Evolutionary conservation across 2,113 vertebrate genomes (phyloP), one percentile per base, ranked within the genome.

Genomic region (Menura novaehollandiae): DNA sequence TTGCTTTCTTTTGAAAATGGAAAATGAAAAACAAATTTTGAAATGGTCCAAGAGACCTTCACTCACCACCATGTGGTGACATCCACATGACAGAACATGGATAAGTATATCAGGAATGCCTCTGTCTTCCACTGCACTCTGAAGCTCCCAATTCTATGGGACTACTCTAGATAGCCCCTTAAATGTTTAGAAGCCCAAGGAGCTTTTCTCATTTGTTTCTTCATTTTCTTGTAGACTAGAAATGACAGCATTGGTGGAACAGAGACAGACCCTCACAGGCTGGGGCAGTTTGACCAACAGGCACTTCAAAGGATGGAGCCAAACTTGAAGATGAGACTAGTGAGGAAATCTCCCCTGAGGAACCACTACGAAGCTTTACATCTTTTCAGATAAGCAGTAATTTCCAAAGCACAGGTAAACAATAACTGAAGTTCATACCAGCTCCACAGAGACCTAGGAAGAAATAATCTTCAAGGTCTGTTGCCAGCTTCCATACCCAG

Each of bases 401-500:
- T 39, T 47, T 20, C 76, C 44, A 89, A 94, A 93, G 91, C 58
- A 85, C 83, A 95, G 91, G 96, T 98, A 94, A 97, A 32, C 15
- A 41, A 21, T 23, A 28, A 14, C 2, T 78, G 72, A 62, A 59
- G 58, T 26, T 85, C 11, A 15, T 44, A 60, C 13, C 44, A 80
- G 41, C 63, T 80, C 64, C 55, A 59, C 33, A 86, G 49, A 74
- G 39, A 59, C 10, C 5, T 24, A 44, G 20, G 39, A 91, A 15
- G 43, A 85, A 82, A 44, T 39, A 39, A 62, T 19, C 55, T 49
- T 39, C 24, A 15, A 24, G 49, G 2, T n/a, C 28, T 47, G 8
- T 21, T 77, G 39, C 46, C 84, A 69, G 0, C 18, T 89, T 84
- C 68, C 32, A 17, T 13, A 41, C 32, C 66, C 12, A 30, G 68